Base-by-base conservation (phyloP, 2,888 invertebrate species). In the Polydrusus tereticollis region DNA sequence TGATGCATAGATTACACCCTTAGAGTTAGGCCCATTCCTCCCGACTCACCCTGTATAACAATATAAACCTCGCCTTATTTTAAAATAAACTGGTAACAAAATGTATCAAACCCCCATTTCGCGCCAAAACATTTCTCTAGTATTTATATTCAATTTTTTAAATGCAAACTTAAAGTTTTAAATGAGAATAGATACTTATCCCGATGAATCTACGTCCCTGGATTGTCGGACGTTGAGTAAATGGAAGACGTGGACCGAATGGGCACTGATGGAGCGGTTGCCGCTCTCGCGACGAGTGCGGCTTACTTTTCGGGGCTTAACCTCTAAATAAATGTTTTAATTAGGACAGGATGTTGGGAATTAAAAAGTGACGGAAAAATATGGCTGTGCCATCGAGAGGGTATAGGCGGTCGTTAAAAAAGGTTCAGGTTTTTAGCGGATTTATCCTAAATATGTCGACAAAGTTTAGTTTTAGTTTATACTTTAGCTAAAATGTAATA, bases 171-270 rank as follows among this genome's bases (percentile, higher is more conserved):
- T n/a, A n/a, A n/a, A n/a, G n/a, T n/a, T n/a, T n/a, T n/a, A n/a
- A n/a, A n/a, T n/a, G n/a, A n/a, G n/a, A n/a, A n/a, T n/a, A 26
- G 26, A 7, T 3, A 26, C 7, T 26, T 26, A 26, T 26, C 14
- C 14, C 2, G 4, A 41, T 5, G 14, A 10, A 73, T 60, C 67
- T 60, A 71, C 68, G 70, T 38, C 74, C 41, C 63, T 73, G 73
- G 20, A 52, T 52, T 60, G 75, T 66, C 59, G 75, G 76, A 79
- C 78, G 80, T 78, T 77, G 80, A 81, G 81, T 81, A 82, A 83
- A 83, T 82, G 82, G 81, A 80, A 82, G 81, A 80, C 79, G 78
- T 77, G 78, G 78, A 77, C 80, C 79, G 81, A 82, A 79, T 80
- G 80, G 82, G 80, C 82, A 80, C 82, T 83, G 83, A 83, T 83